A percentile compares a stretch with the other conserved stretches of the same genome.
phyloP scores from a whole-genome alignment of 2,888 invertebrate species.

The Cancer borealis region DNA sequence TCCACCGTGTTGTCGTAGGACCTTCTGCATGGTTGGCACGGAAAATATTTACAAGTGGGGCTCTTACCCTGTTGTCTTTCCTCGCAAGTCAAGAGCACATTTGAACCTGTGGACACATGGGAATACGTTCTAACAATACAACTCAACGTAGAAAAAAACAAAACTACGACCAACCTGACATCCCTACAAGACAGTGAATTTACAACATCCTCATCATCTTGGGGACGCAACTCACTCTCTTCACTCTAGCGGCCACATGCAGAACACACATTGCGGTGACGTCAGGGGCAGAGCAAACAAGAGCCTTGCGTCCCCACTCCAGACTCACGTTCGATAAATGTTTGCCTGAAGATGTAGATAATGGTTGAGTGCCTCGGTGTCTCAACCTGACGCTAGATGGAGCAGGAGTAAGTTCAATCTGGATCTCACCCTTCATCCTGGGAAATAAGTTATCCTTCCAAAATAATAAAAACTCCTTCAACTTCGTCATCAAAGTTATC shows the following conservation, averaged over 20 bases:
- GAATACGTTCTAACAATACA: background rate
- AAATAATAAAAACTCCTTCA: background rate
- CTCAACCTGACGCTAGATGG: background rate
- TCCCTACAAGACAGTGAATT: background rate
- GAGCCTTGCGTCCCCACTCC: background rate
- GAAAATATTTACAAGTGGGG: background rate
- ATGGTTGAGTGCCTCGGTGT: background rate
- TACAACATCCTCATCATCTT: background rate
- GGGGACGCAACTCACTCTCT: background rate
- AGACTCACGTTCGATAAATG: conserved; percentile 22
- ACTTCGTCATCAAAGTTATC: background rate
- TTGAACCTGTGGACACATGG: background rate
- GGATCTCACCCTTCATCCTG: background rate
- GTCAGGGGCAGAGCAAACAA: background rate
- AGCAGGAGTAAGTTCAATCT: background rate
- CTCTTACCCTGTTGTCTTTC: conserved; percentile 2
- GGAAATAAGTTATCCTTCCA: too few relatives aligned
- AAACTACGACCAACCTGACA: background rate
- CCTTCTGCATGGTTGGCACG: conserved; percentile 24
- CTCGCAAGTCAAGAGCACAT: background rate
- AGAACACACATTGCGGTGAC: background rate
- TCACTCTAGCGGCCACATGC: background rate
- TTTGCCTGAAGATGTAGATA: conserved; percentile 14
- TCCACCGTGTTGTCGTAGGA: background rate
- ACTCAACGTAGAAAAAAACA: background rate